Base-by-base conservation (phyloP, 2,113 vertebrate genomes). In the Microcebus ravelobensis region DNA sequence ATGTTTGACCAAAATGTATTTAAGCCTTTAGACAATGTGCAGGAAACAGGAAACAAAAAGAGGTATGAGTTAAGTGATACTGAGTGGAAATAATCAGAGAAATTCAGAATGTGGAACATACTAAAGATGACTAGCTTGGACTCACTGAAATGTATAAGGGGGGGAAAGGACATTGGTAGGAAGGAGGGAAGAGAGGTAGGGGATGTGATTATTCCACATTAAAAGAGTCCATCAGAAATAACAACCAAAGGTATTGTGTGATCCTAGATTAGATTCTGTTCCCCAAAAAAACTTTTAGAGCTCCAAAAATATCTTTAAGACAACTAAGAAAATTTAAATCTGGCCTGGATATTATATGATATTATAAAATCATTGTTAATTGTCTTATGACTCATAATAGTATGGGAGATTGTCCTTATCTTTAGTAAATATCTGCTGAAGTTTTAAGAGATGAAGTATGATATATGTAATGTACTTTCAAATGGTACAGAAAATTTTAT, bases 21-120 rank as follows among this genome's bases (percentile, higher is more conserved):
- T 57, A 73, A 96, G 39, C 71, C 67, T 70, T 55, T 76, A 50
- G 8, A 57, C 23, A 67, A 71, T 23, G 65, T 90, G 86, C 6
- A 81, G 52, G 14, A 94, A 94, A 86, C 3, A 84, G 52, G 11
- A 94, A 94, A 90, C 31, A 92, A 90, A 87, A 68, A 82, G 45
- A 71, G 6, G 39, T 82, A 79, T 76, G 34, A 65, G 25, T 34
- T 89, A 67, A 89, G 76, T 90, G 27, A 90, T 10, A 76, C 31
- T 29, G 63, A 63, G 17, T 81, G 42, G 85, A 94, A 79, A 80
- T 87, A 73, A 80, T 86, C 45, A 79, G 55, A 73, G 45, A 94
- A 83, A 73, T 42, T 90, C 76, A 90, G 61, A 87, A 61, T 79
- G 48, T 14, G 45, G 36, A 18, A 70, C 13, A 91, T 52, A 89